Conservation (phyloP, 1,140 invertebrate species). For the Globodera ellingtonae region DNA sequence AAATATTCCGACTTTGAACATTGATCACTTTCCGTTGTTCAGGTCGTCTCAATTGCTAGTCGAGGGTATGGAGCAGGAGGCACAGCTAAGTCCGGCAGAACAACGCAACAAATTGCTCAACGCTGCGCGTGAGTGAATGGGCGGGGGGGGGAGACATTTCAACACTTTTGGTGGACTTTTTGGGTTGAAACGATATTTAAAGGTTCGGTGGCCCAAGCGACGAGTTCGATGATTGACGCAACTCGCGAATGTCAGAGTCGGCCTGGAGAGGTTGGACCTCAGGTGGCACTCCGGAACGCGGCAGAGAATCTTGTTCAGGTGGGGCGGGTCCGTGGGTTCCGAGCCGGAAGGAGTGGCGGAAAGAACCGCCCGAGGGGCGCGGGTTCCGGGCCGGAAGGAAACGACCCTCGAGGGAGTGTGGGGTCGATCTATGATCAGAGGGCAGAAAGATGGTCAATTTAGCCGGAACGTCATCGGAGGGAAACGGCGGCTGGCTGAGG, state of each 20-base stretch:
- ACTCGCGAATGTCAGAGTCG: slow-evolving; percentile 85
- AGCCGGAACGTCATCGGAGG: slow-evolving; percentile 14
- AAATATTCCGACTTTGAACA: slow-evolving; percentile 27
- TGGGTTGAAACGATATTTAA: background rate
- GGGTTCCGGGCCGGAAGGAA: no score
- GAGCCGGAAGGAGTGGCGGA: background rate
- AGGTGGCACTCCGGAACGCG: slow-evolving; percentile 80
- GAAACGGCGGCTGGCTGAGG: slow-evolving; percentile 21
- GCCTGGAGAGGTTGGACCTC: slow-evolving; percentile 80
- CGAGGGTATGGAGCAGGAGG: slow-evolving; percentile 87
- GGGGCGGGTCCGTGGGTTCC: background rate
- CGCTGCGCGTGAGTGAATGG: slow-evolving; percentile 73
- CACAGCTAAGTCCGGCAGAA: slow-evolving; percentile 79
- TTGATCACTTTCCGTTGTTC: background rate
- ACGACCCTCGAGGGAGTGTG: no score
- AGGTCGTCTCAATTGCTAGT: slow-evolving; percentile 44
- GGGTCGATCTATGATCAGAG: background rate
- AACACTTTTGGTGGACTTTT: slow-evolving; percentile 70
- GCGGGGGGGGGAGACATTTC: no score
- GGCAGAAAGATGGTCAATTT: background rate
- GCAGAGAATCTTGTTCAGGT: slow-evolving; percentile 83
- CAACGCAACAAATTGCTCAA: slow-evolving; percentile 85
- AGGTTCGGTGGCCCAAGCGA: slow-evolving; percentile 84
- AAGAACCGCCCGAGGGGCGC: background rate
- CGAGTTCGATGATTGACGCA: slow-evolving; percentile 86